phyloP scores from a whole-genome alignment of 2,113 vertebrate genomes.

The Zingel zingel region DNA sequence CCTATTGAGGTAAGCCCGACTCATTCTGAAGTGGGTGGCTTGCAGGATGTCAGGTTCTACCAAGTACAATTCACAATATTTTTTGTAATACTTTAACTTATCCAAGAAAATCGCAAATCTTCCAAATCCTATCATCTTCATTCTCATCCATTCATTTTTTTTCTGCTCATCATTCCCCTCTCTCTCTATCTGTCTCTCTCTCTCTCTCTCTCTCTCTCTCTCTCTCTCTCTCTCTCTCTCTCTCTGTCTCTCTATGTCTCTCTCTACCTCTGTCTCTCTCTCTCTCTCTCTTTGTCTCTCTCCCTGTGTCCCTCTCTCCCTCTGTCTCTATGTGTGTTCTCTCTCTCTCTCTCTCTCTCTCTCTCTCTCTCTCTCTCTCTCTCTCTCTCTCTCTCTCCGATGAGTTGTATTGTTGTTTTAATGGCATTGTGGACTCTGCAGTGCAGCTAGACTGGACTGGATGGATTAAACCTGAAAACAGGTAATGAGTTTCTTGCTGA shows the following conservation, averaged over 20 bases:
- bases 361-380: background rate
- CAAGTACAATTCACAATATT: background rate
- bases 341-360: background rate
- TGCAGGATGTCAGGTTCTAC: background rate
- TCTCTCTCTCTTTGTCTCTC: background rate
- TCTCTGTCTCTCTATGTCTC: background rate
- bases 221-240: background rate
- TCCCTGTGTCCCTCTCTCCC: background rate
- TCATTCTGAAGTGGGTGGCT: background rate
- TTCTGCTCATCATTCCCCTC: background rate
- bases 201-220: background rate
- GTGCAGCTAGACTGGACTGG: slow-evolving; percentile 39
- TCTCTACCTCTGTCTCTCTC: background rate
- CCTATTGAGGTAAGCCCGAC: background rate
- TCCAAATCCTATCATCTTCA: background rate
- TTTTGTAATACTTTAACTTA: background rate
- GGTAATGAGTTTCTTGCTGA: slow-evolving; percentile 62
- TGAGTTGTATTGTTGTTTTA: slow-evolving; percentile 60
- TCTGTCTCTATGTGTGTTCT: background rate
- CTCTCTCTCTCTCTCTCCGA: background rate
- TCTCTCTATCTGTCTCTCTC: background rate
- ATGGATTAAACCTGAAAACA: slow-evolving; percentile 67
- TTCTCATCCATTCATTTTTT: background rate
- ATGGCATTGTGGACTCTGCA: slow-evolving; percentile 45
- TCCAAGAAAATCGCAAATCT: background rate